Evolutionary conservation across 2,888 invertebrate genomes (phyloP).

Genomic region (Erpobdella octoculata): DNA sequence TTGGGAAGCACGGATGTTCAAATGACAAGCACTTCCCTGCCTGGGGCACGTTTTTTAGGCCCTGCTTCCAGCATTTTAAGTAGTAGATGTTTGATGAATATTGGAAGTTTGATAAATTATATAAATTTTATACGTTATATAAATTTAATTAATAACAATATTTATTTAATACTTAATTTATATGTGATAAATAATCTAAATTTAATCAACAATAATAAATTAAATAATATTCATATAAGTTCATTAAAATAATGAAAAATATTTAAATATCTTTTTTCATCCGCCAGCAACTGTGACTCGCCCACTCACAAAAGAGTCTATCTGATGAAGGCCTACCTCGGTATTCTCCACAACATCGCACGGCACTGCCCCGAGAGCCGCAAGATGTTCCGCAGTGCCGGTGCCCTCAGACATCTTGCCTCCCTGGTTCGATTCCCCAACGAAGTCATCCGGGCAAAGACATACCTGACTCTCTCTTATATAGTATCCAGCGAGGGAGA

Average conservation of each 20-base stretch:
- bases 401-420: conserved; percentile 39
- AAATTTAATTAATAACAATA: no score
- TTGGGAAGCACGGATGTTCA: no score
- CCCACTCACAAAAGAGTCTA: conserved; percentile 33
- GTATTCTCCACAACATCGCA: conserved; percentile 46
- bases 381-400: conserved; percentile 38
- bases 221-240: neutral
- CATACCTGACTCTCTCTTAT: conserved; percentile 46
- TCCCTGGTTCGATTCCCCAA: conserved; percentile 34
- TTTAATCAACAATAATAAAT: neutral
- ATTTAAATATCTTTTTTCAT: neutral
- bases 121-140: no score
- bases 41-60: no score
- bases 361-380: conserved; percentile 43
- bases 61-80: no score
- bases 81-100: no score
- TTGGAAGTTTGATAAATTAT: no score
- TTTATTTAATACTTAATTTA: no score
- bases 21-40: no score
- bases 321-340: conserved; percentile 44
- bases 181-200: no score
- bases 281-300: neutral
- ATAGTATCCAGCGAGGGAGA: conserved; percentile 42
- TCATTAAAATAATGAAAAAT: neutral
- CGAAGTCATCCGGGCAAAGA: conserved; percentile 44